Evolutionary conservation across 2,797 vertebrate genomes (phyloP), one percentile per base, ranked within the genome.

Genomic region (Lithobates sylvaticus): DNA sequence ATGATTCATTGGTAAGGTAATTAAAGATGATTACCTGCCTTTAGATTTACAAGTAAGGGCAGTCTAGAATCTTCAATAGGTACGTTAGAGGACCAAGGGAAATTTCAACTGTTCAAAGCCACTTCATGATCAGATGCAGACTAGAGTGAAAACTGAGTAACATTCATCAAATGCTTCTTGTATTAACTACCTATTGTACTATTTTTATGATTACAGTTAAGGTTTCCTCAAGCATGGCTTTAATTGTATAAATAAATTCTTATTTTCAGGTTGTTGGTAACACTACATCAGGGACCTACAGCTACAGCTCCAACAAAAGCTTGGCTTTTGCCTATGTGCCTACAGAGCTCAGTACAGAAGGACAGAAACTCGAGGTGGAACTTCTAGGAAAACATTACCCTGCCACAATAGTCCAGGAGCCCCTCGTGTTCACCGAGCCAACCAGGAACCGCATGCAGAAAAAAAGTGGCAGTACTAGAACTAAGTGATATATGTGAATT

Each of bases 251-350:
- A 13, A 61, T 7, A 5, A 16, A 78, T 12, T 36, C 0, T 29
- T 89, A 75, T 92, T 88, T 87, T 39, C 90, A 99, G 98, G 97
- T 99, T 91, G 92, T 99, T 47, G 98, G 98, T 58, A 99, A 99
- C 91, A 99, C 98, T 0, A 99, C 98, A 0, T 99, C 98, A 5
- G 98, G 98, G 83, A 93, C 94, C 80, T 99, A 97, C 92, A 99
- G 98, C 92, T 99, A 97, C 89, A 94, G 91, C 90, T 89, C 91
- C 88, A 94, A 95, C 89, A 95, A 95, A 92, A 98, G 97, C 90
- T 91, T 99, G 91, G 97, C 97, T 2, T 99, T 99, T 1, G 97
- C 95, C 0, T 99, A 99, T 78, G 95, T 99, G 78, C 98, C 98
- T 0, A 18, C 90, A 32, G 94, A 96, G 67, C 93, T 99, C 61